Percentiles rank a stretch among this genome's conserved stretches.
Conservation (phyloP, 2,797 vertebrate species). For the Rhinella marina region DNA sequence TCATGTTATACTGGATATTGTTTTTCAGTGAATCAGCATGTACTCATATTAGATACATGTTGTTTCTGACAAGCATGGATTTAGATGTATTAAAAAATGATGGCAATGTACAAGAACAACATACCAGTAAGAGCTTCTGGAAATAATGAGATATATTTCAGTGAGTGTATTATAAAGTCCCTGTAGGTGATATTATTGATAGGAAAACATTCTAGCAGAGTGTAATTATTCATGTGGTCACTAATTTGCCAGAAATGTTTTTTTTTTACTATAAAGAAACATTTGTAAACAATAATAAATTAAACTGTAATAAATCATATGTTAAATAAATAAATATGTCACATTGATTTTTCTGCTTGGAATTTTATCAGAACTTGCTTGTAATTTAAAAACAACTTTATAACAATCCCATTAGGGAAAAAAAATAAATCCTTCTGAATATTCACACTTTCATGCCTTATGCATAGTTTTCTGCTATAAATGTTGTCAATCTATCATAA, state of each 20-base stretch:
- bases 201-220: constrained; percentile 19
- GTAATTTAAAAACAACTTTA: not conserved
- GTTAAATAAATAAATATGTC: not conserved
- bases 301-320: constrained; percentile 3
- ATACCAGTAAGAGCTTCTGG: not conserved
- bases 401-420: not conserved
- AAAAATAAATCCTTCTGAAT: not conserved
- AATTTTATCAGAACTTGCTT: not conserved
- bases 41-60: constrained; percentile 25
- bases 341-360: not conserved
- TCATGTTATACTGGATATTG: constrained; percentile 28
- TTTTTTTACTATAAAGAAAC: not conserved
- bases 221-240: constrained; percentile 36
- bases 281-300: constrained; percentile 8
- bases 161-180: not conserved
- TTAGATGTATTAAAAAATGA: constrained; percentile 12
- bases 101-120: not conserved
- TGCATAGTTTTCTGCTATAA: not conserved
- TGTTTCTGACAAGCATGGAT: constrained; percentile 21
- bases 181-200: constrained; percentile 35
- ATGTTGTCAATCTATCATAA: not conserved
- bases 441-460: not conserved
- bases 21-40: constrained; percentile 8
- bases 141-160: not conserved
- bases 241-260: constrained; percentile 23